A percentile compares a stretch with the other conserved stretches of the same genome.
phyloP scores from a whole-genome alignment of 2,113 vertebrate genomes.

The Cynopterus brachyotis region DNA sequence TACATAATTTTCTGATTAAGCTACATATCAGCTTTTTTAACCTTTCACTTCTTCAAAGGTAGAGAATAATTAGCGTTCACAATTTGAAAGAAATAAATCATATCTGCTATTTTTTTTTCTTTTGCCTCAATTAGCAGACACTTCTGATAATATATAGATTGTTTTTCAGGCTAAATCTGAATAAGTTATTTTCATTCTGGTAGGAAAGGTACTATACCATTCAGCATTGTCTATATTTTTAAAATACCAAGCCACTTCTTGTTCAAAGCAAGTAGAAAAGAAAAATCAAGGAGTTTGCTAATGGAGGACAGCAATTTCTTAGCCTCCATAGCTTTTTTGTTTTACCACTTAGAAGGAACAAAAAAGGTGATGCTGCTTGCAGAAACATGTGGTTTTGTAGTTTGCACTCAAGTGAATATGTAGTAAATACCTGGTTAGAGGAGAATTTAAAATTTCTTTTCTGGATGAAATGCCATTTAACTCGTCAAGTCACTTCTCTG shows the following conservation, averaged over 20 bases:
- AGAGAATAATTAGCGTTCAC: constrained; percentile 62
- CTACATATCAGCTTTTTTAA: constrained; percentile 72
- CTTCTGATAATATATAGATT: constrained; percentile 19
- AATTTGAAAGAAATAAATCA: constrained; percentile 45
- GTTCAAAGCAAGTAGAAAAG: not conserved
- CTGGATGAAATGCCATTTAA: not conserved
- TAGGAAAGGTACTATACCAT: not conserved
- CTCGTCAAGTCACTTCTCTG: not conserved
- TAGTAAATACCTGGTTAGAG: not conserved
- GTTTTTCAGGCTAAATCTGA: constrained; percentile 39
- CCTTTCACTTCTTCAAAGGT: constrained; percentile 66
- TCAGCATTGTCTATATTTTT: not conserved
- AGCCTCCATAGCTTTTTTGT: not conserved
- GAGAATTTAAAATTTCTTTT: not conserved
- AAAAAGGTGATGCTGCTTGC: not conserved
- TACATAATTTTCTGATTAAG: constrained; percentile 77
- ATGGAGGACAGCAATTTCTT: not conserved
- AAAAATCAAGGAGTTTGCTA: not conserved
- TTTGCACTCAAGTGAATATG: not conserved
- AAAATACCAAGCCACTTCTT: not conserved
- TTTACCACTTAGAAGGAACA: not conserved
- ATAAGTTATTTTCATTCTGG: constrained; percentile 14
- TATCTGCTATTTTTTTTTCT: constrained; percentile 44
- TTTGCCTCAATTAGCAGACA: constrained; percentile 38
- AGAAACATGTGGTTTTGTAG: not conserved